Evolutionary conservation across 2,113 vertebrate genomes (phyloP), one percentile per base, ranked within the genome.

Genomic region (Paramisgurnus dabryanus): DNA sequence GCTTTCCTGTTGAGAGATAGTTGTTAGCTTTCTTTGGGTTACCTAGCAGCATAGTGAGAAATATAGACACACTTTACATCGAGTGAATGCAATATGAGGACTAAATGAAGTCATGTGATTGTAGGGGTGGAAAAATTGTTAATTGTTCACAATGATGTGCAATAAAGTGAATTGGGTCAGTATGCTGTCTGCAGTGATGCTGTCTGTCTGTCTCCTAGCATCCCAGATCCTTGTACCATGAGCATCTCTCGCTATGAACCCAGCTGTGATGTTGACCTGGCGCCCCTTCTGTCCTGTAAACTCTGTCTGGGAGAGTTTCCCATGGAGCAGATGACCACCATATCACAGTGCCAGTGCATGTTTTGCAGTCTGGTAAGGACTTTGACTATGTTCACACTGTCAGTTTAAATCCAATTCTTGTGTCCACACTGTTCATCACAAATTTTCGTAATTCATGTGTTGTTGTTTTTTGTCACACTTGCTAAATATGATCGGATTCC

Each of bases 271-370:
- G 89, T 94, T 90, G 93, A 94, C 66, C 91, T 95, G 27, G 94
- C 94, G 64, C 94, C 94, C 0, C 87, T 95, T 83, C 90, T 95
- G 81, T 94, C 94, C 82, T 96, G 95, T 88, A 96, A 95, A 84
- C 93, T 96, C 68, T 96, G 95, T 68, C 94, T 96, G 10, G 95
- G 94, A 80, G 95, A 95, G 89, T 95, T 93, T 74, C 94, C 95
- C 0, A 86, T 92, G 85, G 94, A 95, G 77, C 93, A 95, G 91
- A 96, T 95, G 95, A 95, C 94, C 17, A 94, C 93, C 49, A 91
- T 96, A 75, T 89, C 93, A 82, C 94, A 96, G 90, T 96, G 95
- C 90, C 94, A 94, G 68, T 96, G 95, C 85, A 89, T 94, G 87
- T 96, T 96, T 91, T 96, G 95, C 85, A 94, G 94, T 40, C 77